These are phyloP conservation scores for Coregonus ussuriensis DNA, from an alignment of 2,797 vertebrate species.

Conservation along the genomic window DNA sequence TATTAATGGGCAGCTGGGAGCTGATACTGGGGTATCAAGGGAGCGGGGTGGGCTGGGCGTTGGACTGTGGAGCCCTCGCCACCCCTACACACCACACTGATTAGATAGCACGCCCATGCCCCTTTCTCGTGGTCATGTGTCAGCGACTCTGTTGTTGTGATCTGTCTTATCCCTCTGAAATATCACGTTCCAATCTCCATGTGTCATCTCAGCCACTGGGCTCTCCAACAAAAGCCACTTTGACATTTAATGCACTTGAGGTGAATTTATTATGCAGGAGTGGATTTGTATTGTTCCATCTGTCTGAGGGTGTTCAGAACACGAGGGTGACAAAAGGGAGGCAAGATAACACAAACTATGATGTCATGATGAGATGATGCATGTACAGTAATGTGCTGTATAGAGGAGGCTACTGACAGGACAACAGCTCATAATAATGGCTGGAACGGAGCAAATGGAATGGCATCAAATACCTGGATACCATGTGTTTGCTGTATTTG, in stretches of 20 bases:
- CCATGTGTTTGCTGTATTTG: no score
- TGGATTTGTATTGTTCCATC: conserved; percentile 27
- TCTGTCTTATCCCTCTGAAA: conserved; percentile 51
- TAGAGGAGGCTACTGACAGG: no score
- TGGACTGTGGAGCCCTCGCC: conserved; percentile 41
- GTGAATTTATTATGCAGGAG: conserved; percentile 52
- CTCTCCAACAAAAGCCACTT: conserved; percentile 57
- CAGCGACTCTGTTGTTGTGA: conserved; percentile 55
- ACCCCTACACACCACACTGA: conserved; percentile 35
- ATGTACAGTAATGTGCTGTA: neutral
- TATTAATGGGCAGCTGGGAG: conserved; percentile 66
- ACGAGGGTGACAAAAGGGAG: conserved; percentile 2
- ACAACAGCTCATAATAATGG: no score
- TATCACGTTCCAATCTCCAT: conserved; percentile 54
- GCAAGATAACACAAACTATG: conserved; percentile 18
- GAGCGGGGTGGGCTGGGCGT: conserved; percentile 49
- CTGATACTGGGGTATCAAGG: conserved; percentile 41
- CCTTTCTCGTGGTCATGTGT: conserved; percentile 47
- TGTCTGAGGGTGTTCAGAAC: conserved; percentile 37
- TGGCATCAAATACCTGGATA: no score
- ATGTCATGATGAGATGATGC: neutral
- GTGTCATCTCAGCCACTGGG: conserved; percentile 49
- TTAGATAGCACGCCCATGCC: conserved; percentile 35
- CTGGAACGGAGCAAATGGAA: no score
- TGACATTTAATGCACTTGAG: conserved; percentile 63